phyloP scores from a whole-genome alignment of 2,113 vertebrate genomes.

The Sphaerodactylus townsendi region DNA sequence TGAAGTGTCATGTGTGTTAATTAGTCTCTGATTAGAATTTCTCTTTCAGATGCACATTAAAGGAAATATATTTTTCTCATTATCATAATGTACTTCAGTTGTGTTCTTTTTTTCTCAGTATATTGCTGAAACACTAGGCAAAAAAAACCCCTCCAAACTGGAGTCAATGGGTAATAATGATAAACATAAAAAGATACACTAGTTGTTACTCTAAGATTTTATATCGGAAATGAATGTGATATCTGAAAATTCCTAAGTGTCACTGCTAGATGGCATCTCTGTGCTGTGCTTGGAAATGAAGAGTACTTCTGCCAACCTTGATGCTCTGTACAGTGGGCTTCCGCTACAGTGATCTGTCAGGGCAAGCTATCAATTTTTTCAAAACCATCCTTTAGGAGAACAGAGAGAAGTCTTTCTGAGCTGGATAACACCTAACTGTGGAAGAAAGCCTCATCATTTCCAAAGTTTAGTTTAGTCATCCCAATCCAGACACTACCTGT shows the following conservation, averaged over 20 bases:
- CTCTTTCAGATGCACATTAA: constrained; percentile 37
- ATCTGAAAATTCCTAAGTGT: constrained; percentile 57
- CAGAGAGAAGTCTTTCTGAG: neutral
- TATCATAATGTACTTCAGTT: constrained; percentile 33
- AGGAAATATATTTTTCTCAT: constrained; percentile 1
- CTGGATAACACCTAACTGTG: neutral
- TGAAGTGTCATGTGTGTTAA: constrained; percentile 42
- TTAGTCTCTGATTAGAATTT: constrained; percentile 54
- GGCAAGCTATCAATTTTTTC: constrained; percentile 31
- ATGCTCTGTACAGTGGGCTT: constrained; percentile 24
- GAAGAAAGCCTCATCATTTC: neutral
- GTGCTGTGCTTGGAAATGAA: constrained; percentile 60
- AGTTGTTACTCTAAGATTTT: neutral
- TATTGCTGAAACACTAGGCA: constrained; percentile 12
- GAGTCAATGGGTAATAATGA: neutral
- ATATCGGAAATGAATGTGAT: constrained; percentile 30
- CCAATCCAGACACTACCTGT: neutral
- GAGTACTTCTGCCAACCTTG: constrained; percentile 63
- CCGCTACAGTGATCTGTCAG: constrained; percentile 26
- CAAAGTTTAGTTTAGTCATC: constrained; percentile 10
- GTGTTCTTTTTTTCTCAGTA: constrained; percentile 18
- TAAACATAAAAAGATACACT: constrained; percentile 32
- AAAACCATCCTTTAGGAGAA: constrained; percentile 18
- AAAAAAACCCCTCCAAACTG: constrained; percentile 30
- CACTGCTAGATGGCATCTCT: constrained; percentile 80